Evolutionary conservation across 2,888 invertebrate species (phyloP).

Genomic region (Acleris emargana): DNA sequence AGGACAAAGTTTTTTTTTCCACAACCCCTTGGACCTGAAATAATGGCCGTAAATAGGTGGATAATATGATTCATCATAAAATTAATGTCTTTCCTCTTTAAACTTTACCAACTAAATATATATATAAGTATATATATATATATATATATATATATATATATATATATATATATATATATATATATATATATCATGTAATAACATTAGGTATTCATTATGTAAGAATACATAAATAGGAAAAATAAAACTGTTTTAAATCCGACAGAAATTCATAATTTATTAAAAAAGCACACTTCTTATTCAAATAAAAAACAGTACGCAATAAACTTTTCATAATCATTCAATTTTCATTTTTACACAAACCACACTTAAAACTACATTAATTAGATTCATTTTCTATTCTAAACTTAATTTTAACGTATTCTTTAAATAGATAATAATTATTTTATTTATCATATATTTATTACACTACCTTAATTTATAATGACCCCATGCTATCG

Average conservation of each 20-base stretch:
- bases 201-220: no score
- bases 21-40: constrained; percentile 44
- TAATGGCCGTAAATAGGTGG: constrained; percentile 42
- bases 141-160: no score
- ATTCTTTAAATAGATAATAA: not conserved
- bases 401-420: not conserved
- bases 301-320: no score
- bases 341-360: not conserved
- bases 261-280: no score
- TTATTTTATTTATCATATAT: not conserved
- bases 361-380: not conserved
- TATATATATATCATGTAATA: no score
- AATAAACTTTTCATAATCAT: no score
- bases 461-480: constrained; percentile 24
- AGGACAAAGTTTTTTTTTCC: constrained; percentile 42
- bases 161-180: no score
- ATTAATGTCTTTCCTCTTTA: not conserved
- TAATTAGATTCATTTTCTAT: not conserved
- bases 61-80: constrained; percentile 23
- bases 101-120: not conserved
- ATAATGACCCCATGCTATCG: constrained; percentile 38
- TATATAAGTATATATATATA: not conserved
- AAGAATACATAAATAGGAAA: no score
- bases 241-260: no score
- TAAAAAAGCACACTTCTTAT: no score